Base-by-base conservation (phyloP, 2,888 invertebrate genomes). In the Achlya flavicornis region DNA sequence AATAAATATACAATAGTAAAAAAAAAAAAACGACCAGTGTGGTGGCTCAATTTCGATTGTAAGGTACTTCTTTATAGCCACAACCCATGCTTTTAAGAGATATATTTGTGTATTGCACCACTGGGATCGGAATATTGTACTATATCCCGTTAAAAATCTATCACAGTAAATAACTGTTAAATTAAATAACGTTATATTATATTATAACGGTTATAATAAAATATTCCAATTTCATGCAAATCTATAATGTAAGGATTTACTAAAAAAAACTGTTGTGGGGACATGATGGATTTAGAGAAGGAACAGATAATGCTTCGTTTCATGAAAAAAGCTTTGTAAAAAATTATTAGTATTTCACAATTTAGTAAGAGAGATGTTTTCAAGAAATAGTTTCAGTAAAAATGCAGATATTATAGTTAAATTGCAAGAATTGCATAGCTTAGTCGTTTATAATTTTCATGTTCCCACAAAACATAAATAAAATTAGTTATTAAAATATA, bases 401-500 rank as follows among this genome's bases (percentile, higher is more conserved):
- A 8, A 41, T 41, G 0, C 10, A 38, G 3, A 8, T 38, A 41
- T 41, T 41, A 12, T 4, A 41, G 4, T 41, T 2, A 12, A 41
- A 41, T 41, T 41, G 41, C 41, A 12, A 41, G 4, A 46, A 46
- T 10, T 26, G 26, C 26, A 4, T 14, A 43, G 10, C 43, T 14
- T 43, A 43, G 43, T n/a, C n/a, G 4, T n/a, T n/a, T 46, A n/a
- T 46, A 46, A n/a, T 46, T 46, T 46, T 46, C 46, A 73, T 78
- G 77, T 76, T 72, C 78, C 77, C 80, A 78, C 78, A 78, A 68
- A 16, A 74, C 64, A 63, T 1, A 71, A 64, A 65, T 74, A 75
- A 77, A 76, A 72, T 83, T 89, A 89, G 85, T 86, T 86, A 77
- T 79, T 76, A 74, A 83, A 86, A 84, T 80, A 81, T 80, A 85